A percentile compares a stretch with the other conserved stretches of the same genome.
phyloP scores from a whole-genome alignment of 2,888 invertebrate species.

The Heliconius ethilla region DNA sequence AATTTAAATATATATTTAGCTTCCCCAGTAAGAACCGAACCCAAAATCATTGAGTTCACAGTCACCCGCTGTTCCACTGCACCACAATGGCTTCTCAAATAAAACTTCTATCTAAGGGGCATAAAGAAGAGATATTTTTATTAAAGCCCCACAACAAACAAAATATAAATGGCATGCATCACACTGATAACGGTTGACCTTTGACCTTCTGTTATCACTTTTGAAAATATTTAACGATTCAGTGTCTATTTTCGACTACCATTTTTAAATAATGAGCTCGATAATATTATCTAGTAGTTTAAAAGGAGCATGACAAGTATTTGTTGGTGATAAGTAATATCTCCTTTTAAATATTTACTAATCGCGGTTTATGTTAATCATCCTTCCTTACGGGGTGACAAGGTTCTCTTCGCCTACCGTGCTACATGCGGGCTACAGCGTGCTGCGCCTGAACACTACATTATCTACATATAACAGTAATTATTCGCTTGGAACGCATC shows the following conservation, averaged over 20 bases:
- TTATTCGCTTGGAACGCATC: not conserved
- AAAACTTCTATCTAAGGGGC: not conserved
- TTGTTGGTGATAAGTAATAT: not conserved
- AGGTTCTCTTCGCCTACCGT: too few species aligned
- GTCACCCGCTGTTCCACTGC: not conserved
- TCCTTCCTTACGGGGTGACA: not conserved
- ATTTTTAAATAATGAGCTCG: conserved; percentile 29
- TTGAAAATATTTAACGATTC: conserved; percentile 46
- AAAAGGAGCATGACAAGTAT: conserved; percentile 19
- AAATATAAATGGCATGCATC: conserved; percentile 3
- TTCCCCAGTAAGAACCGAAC: not conserved
- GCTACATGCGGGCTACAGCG: too few species aligned
- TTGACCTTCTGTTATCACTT: conserved; percentile 46
- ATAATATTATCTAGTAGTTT: conserved; percentile 29
- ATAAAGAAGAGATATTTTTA: not conserved
- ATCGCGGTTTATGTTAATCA: not conserved
- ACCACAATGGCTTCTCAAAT: not conserved
- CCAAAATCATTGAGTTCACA: not conserved
- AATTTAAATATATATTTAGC: not conserved
- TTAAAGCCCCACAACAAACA: conserved; percentile 6
- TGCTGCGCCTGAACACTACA: too few species aligned
- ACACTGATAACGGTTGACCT: conserved; percentile 36
- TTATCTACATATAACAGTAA: not conserved
- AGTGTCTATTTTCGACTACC: conserved; percentile 44
- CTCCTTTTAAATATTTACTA: conserved; percentile 1